Percentiles rank a stretch among this genome's conserved stretches.
Conservation (phyloP, 1,140 invertebrate species). For the Macrobrachium nipponense region DNA sequence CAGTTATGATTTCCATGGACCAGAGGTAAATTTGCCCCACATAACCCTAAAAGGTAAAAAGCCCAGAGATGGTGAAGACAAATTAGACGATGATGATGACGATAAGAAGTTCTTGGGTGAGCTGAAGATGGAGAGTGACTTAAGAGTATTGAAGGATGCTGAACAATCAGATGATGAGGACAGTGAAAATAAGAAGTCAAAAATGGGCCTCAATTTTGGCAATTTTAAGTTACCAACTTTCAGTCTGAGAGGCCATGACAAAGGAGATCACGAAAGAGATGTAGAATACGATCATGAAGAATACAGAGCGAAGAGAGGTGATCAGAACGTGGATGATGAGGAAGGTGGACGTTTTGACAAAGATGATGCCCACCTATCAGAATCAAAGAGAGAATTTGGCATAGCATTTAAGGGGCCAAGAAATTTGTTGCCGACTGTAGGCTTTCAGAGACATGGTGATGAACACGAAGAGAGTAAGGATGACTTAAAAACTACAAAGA, state of each 20-base stretch:
- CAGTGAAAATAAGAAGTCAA: background rate
- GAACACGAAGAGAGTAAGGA: slow-evolving; percentile 4
- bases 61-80: background rate
- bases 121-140: background rate
- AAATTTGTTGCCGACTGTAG: slow-evolving; percentile 25
- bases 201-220: slow-evolving; percentile 18
- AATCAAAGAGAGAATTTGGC: slow-evolving; percentile 34
- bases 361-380: background rate
- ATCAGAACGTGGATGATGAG: background rate
- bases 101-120: background rate
- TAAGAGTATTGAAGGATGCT: background rate
- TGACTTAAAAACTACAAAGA: background rate
- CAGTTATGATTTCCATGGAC: background rate
- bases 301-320: slow-evolving; percentile 20
- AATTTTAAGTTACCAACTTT: slow-evolving; percentile 27
- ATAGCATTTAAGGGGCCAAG: slow-evolving; percentile 44
- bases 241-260: background rate
- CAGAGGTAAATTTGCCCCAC: background rate
- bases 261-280: slow-evolving; percentile 2
- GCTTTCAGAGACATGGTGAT: slow-evolving; percentile 1
- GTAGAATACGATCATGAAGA: slow-evolving; percentile 8
- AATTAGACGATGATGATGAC: background rate
- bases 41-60: background rate
- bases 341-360: background rate
- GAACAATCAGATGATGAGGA: slow-evolving; percentile 3